Base-by-base conservation (phyloP, 2,113 vertebrate species). In the Heliornis fulica region DNA sequence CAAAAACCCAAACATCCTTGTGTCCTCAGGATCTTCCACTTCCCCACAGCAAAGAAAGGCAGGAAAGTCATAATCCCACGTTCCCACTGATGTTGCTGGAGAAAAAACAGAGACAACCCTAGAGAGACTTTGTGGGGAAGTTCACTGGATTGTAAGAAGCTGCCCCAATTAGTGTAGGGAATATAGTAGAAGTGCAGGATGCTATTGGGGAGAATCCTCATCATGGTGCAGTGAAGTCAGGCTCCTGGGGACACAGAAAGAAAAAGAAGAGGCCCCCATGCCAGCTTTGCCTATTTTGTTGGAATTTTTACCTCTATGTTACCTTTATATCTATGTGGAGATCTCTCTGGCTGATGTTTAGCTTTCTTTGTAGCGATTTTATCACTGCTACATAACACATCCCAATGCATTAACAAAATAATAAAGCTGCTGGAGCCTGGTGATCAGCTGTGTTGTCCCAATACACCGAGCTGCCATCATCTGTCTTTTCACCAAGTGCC, bases 371-470 rank as follows among this genome's bases (percentile, higher is more conserved):
- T 68, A 69, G 56, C 0, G 89, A 93, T 94, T 95, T 97, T 97
- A 94, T 97, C 91, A 1, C 92, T 82, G 94, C 94, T 87, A 89
- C 95, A 97, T 88, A 93, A 96, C 96, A 97, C 96, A 95, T 97
- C 96, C 83, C 93, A 85, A 96, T 45, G 85, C 90, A 94, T 43
- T 93, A 95, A 98, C 97, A 97, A 98, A 97, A 97, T 96, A 95
- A 92, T 80, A 96, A 97, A 97, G 95, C 97, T 96, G 89, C 96
- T 96, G 66, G 95, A 57, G 90, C 69, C 90, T 94, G 76, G 97
- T 96, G 97, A 98, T 98, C 97, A 93, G 57, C 71, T 72, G 90
- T n/a, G n/a, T n/a, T n/a, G 96, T 96, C 96, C 97, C n/a, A 95
- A 98, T 98, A 97, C 2, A 11, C 83, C 10, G 63, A 90, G 95